Conservation (phyloP, 2,797 vertebrate genomes). For the Masticophis lateralis region DNA sequence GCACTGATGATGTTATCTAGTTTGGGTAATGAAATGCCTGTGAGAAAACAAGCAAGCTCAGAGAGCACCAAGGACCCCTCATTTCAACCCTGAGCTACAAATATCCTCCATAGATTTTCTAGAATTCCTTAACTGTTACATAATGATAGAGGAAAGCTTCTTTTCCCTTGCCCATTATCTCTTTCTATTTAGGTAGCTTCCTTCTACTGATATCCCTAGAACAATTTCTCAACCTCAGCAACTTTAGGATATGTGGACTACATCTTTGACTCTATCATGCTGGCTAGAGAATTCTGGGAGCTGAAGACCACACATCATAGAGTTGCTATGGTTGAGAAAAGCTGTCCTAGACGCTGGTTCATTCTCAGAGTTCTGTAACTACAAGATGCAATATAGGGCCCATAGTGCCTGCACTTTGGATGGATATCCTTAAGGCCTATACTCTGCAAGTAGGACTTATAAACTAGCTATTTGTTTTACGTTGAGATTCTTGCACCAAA, state of each 20-base stretch:
- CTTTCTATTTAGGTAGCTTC: background rate
- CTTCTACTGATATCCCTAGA: background rate
- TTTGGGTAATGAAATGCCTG: too few relatives aligned
- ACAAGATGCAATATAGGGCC: background rate
- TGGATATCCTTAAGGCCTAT: background rate
- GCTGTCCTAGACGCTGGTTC: background rate
- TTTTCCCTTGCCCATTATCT: background rate
- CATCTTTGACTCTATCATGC: background rate
- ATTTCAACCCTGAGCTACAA: too few relatives aligned
- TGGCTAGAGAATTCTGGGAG: background rate
- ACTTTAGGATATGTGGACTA: background rate
- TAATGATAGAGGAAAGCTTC: background rate
- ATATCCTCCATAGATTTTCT: background rate
- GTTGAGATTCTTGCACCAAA: background rate
- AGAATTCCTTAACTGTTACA: background rate
- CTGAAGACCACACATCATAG: background rate
- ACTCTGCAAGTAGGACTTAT: background rate
- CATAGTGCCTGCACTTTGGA: background rate
- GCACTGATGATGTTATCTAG: too few relatives aligned
- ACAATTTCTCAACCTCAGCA: background rate
- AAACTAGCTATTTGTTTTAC: background rate
- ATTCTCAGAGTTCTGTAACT: background rate
- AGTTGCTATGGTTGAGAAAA: background rate
- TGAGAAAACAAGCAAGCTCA: too few relatives aligned
- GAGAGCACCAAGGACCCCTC: too few relatives aligned